Conservation (phyloP, 2,888 invertebrate genomes). For the Trachelus troglodyta region DNA sequence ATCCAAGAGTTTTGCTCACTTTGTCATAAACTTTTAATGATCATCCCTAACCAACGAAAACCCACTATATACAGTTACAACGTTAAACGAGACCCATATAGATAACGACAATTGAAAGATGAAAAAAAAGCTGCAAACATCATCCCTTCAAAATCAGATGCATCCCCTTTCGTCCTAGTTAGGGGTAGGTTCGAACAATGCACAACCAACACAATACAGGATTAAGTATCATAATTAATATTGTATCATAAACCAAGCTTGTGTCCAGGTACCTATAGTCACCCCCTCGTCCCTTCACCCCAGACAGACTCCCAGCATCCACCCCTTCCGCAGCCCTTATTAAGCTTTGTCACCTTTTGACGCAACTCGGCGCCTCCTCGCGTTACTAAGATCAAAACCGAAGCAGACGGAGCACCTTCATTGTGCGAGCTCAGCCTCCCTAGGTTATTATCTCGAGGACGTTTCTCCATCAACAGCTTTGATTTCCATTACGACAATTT, state of each 20-base stretch:
- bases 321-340: background rate
- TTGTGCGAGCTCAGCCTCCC: constrained; percentile 25
- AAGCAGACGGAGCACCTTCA: constrained; percentile 22
- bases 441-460: constrained; percentile 43
- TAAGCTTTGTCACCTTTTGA: constrained; percentile 35
- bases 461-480: constrained; percentile 23
- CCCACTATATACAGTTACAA: too few species aligned
- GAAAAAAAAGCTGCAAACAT: too few species aligned
- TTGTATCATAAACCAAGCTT: constrained; percentile 38
- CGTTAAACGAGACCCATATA: too few species aligned
- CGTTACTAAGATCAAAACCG: constrained; percentile 44
- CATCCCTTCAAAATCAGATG: too few species aligned
- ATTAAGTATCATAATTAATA: constrained; percentile 62
- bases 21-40: too few species aligned
- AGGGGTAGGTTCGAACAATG: too few species aligned
- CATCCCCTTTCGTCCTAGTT: too few species aligned
- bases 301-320: constrained; percentile 20
- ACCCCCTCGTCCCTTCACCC: constrained; percentile 27
- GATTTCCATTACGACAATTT: background rate
- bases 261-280: constrained; percentile 39
- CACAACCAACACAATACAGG: constrained; percentile 18
- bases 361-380: constrained; percentile 39
- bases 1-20: too few species aligned
- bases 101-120: too few species aligned
- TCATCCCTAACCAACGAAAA: too few species aligned